Conservation (phyloP, 2,888 invertebrate species). For the Sympetrum striolatum region DNA sequence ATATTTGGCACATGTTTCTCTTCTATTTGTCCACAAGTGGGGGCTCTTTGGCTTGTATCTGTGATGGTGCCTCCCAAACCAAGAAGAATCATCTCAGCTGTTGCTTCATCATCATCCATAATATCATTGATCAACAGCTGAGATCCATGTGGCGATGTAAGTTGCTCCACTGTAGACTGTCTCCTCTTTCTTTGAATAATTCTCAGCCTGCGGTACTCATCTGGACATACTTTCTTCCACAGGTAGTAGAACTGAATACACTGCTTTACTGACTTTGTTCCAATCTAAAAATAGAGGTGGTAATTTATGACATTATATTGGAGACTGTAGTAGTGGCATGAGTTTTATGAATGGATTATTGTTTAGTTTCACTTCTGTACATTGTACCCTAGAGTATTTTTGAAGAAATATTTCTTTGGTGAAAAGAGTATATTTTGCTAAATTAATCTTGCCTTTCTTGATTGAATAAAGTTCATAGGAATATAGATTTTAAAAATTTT, state of each 20-base stretch:
- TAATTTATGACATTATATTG: not conserved
- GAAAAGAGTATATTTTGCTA: too few relatives aligned
- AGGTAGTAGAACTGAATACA: conserved; percentile 99
- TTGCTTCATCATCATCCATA: conserved; percentile 27
- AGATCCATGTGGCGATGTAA: conserved; percentile 3
- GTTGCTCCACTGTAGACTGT: conserved; percentile 12
- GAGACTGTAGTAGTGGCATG: not conserved
- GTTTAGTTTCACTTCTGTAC: too few relatives aligned
- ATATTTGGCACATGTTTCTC: conserved; percentile 1
- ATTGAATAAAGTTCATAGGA: too few relatives aligned
- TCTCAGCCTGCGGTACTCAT: conserved; percentile 81
- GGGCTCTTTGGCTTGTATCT: not conserved
- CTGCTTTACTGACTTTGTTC: conserved; percentile 86
- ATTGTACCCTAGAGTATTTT: too few relatives aligned
- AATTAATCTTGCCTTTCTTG: too few relatives aligned
- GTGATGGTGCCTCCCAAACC: conserved; percentile 1
- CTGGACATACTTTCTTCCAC: conserved; percentile 97
- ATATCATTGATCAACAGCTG: not conserved
- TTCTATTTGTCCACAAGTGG: not conserved
- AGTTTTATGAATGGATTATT: too few relatives aligned
- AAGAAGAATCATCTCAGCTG: conserved; percentile 22
- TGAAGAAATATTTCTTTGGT: too few relatives aligned
- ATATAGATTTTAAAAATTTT: too few relatives aligned
- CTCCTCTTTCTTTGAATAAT: conserved; percentile 60
- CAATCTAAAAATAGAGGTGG: conserved; percentile 64